These are phyloP conservation scores for Valencia hispanica DNA, from an alignment of 2,797 vertebrate genomes.

Conservation along the genomic window DNA sequence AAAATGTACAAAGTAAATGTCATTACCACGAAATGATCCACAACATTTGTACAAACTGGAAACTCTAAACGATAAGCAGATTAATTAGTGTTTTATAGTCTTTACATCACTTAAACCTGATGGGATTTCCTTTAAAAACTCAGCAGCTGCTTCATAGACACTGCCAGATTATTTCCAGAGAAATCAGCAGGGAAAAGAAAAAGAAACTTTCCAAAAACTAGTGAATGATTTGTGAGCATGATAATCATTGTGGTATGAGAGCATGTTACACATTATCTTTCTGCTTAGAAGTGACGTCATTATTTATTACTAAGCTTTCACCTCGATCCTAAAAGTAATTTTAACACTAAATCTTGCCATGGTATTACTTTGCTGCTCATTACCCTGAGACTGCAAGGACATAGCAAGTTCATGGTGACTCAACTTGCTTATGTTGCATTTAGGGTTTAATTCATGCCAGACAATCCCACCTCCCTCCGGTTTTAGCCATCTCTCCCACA, in stretches of 20 bases:
- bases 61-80: not conserved
- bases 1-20: constrained; percentile 5
- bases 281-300: constrained; percentile 47
- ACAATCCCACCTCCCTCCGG: constrained; percentile 20
- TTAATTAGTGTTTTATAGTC: not conserved
- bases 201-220: constrained; percentile 22
- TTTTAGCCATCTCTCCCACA: constrained; percentile 31
- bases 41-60: not conserved
- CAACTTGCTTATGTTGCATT: constrained; percentile 19
- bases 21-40: not conserved
- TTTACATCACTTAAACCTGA: constrained; percentile 17
- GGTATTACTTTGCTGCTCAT: not conserved
- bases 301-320: constrained; percentile 23
- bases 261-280: constrained; percentile 71
- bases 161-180: constrained; percentile 13
- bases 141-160: constrained; percentile 8
- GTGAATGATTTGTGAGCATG: constrained; percentile 67
- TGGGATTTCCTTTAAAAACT: constrained; percentile 36
- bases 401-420: not conserved
- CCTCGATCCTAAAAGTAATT: not conserved
- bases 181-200: not conserved
- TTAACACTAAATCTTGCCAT: not conserved
- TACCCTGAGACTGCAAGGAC: not conserved
- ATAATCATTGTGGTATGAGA: constrained; percentile 51
- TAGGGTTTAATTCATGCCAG: constrained; percentile 21